Base-by-base conservation (phyloP, 2,888 invertebrate genomes). In the Sinotaia quadrata region DNA sequence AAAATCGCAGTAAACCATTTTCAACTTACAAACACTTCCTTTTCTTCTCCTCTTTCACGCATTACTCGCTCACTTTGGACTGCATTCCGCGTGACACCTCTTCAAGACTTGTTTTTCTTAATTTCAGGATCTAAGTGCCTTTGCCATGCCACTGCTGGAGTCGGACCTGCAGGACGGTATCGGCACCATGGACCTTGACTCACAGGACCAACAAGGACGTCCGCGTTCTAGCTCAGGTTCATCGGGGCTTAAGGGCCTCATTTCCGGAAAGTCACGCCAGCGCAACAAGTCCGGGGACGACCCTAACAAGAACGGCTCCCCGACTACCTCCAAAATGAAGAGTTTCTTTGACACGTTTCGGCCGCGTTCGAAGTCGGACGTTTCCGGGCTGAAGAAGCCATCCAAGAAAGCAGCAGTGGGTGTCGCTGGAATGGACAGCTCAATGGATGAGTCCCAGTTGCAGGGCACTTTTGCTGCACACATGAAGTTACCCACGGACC, bases 61-160 rank as follows among this genome's bases (percentile, higher is more conserved):
- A n/a, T n/a, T n/a, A n/a, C n/a, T n/a, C n/a, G n/a, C n/a, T n/a
- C n/a, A n/a, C n/a, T n/a, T n/a, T n/a, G n/a, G n/a, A n/a, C n/a
- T n/a, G n/a, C n/a, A n/a, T n/a, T n/a, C n/a, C n/a, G n/a, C n/a
- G n/a, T n/a, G n/a, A n/a, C n/a, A n/a, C n/a, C n/a, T n/a, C n/a
- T n/a, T n/a, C n/a, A n/a, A n/a, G n/a, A n/a, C n/a, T n/a, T n/a
- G n/a, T n/a, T n/a, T 36, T 29, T 36, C 57, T 73, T 67, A 58
- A 65, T 76, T 77, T 18, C 82, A 87, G 86, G 87, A 87, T 68
- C 75, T 87, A 66, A 85, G 86, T 78, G 83, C 85, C 67, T 85
- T 85, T 75, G 86, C 86, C 29, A 85, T 87, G 85, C 84, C 84
- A 3, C 73, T 84, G 34, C 73, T 84, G 76, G 84, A 84, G 51